Evolutionary conservation across 2,797 vertebrate genomes (phyloP), one percentile per base, ranked within the genome.

Genomic region (Rhincodon typus): DNA sequence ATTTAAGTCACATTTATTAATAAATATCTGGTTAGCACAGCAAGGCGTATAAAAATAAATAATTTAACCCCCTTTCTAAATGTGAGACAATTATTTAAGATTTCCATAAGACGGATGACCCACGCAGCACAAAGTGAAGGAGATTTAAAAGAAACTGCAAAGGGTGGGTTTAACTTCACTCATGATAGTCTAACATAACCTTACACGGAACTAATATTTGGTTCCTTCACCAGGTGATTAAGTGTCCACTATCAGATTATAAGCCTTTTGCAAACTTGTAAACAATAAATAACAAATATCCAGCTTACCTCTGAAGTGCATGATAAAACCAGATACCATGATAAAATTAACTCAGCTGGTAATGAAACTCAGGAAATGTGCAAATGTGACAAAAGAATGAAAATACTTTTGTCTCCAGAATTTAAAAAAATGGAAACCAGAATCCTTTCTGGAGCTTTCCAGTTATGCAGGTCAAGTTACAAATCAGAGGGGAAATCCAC

Each of bases 11-110:
- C 74, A 79, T 86, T 94, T 96, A 86, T 96, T 95, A 96, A 96
- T 96, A 96, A 96, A 96, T 96, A 97, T 96, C 96, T 95, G 96
- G 62, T 96, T 95, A 72, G 74, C 90, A 42, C 66, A 77, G 95
- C 57, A 96, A 84, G 74, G 67, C 86, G 82, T 95, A 96, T 90
- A 96, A 96, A 96, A 50, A 96, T 96, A 96, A 96, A 96, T 96
- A 96, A 82, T 96, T 95, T 96, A 95, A 70, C 42, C 91, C 69
- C 57, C 46, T 77, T 74, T 25, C 94, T 74, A 96, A 91, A 93
- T 90, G 72, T 93, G 67, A 57, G 96, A 95, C 77, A 25, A 66
- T 96, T 95, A 84, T 96, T 95, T 94, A 77, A 93, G 96, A 38
- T 74, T 87, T 82, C 69, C 95, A 96, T 96, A 67, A 96, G 96